Conservation (phyloP, 2,888 invertebrate species). For the Rhagophthalmus giganteus region DNA sequence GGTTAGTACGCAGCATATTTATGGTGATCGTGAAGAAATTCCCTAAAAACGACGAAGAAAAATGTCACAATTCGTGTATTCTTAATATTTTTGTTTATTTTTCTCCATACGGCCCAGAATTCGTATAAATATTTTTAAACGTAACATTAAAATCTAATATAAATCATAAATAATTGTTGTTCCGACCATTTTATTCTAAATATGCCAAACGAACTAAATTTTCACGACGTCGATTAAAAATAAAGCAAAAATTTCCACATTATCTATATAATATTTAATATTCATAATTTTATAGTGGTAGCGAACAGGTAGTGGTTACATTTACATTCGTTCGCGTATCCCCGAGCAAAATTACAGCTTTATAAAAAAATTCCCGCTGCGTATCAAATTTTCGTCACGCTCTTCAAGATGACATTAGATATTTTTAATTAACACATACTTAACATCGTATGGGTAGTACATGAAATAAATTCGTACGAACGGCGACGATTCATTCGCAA, state of each 20-base stretch:
- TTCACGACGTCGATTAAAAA: too few relatives aligned
- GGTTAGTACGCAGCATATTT: conserved; percentile 18
- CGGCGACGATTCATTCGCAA: too few relatives aligned
- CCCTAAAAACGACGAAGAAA: conserved; percentile 2
- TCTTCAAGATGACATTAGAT: conserved; percentile 19
- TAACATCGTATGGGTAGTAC: conserved; percentile 7
- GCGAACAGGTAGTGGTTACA: conserved; percentile 13
- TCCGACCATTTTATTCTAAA: too few relatives aligned
- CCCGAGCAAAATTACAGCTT: conserved; percentile 9
- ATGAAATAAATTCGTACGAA: conserved; percentile 7
- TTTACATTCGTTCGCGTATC: conserved; percentile 21
- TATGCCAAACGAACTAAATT: background rate
- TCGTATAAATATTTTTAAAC: too few relatives aligned
- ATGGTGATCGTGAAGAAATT: conserved; percentile 14
- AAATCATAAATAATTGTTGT: too few relatives aligned
- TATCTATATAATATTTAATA: too few relatives aligned
- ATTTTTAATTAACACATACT: conserved; percentile 26
- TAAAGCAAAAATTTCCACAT: too few relatives aligned
- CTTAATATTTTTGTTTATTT: background rate
- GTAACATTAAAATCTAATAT: too few relatives aligned
- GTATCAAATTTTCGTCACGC: conserved; percentile 26
- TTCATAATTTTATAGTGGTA: too few relatives aligned
- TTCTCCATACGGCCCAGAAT: too few relatives aligned
- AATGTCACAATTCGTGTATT: conserved; percentile 1
- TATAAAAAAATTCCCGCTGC: conserved; percentile 24